phyloP scores from a whole-genome alignment of 2,113 vertebrate species.

The Sardina pilchardus region DNA sequence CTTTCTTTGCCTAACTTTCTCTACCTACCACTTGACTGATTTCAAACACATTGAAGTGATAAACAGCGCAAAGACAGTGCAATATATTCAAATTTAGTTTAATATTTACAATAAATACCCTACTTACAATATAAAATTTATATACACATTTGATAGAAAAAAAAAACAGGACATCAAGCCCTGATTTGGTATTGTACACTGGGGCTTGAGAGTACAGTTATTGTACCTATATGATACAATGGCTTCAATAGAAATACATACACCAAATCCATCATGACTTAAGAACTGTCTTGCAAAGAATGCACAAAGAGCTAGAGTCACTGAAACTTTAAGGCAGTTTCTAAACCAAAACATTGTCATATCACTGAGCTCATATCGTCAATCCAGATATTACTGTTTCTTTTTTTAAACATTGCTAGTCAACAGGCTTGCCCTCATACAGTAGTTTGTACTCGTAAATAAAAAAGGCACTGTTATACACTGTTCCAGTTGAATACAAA shows the following conservation, averaged over 20 bases:
- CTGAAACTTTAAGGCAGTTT: constrained; percentile 83
- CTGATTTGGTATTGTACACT: constrained; percentile 83
- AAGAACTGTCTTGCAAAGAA: background rate
- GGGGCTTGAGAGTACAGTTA: constrained; percentile 69
- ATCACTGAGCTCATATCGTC: background rate
- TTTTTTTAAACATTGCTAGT: constrained; percentile 40
- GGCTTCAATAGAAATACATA: constrained; percentile 45
- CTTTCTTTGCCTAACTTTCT: background rate
- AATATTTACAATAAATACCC: constrained; percentile 90
- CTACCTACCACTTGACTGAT: background rate
- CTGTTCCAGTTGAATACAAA: constrained; percentile 69
- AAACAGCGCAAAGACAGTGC: background rate
- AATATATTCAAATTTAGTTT: constrained; percentile 73
- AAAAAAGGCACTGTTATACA: constrained; percentile 72
- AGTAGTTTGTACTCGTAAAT: constrained; percentile 63
- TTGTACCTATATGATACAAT: constrained; percentile 75
- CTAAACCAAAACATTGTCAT: constrained; percentile 83
- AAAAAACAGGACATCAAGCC: constrained; percentile 88
- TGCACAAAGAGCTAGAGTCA: constrained; percentile 63
- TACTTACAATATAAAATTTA: constrained; percentile 86
- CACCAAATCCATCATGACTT: constrained; percentile 26
- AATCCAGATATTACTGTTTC: background rate
- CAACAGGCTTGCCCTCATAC: constrained; percentile 53
- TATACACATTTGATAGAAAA: constrained; percentile 87
- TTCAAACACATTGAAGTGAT: background rate